Base-by-base conservation (phyloP, 30 jellyfish, hydroid and myxozoan species). In the Pseudorhiza aurosa region DNA sequence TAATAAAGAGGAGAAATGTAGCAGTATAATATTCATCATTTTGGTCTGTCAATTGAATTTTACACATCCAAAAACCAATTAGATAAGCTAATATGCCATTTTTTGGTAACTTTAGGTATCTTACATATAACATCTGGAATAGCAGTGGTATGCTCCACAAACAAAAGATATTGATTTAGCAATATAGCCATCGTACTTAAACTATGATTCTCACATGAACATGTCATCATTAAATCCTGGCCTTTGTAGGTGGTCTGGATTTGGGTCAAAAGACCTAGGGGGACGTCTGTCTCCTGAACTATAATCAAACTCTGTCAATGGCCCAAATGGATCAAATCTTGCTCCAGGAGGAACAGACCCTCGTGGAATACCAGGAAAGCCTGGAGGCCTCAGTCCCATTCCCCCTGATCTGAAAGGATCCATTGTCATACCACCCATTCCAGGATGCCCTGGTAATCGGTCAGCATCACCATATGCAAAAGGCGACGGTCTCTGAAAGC, bases 141-240 rank as follows among this genome's bases (percentile, higher is more conserved):
- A n/a, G n/a, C n/a, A n/a, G n/a, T n/a, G n/a, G n/a, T n/a, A n/a
- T n/a, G n/a, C n/a, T n/a, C n/a, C n/a, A n/a, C n/a, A n/a, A n/a
- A n/a, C n/a, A n/a, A n/a, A n/a, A n/a, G n/a, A n/a, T n/a, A n/a
- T n/a, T n/a, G n/a, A n/a, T n/a, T n/a, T n/a, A n/a, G n/a, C n/a
- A n/a, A n/a, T n/a, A n/a, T n/a, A n/a, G n/a, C n/a, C n/a, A n/a
- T n/a, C n/a, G n/a, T n/a, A n/a, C n/a, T n/a, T n/a, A n/a, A n/a
- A n/a, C 50, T 39, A 5, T 39, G 12, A 39, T 7, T n/a, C 12
- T 72, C 62, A 83, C 95, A 83, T 83, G 63, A 68, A 83, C 95
- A 83, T 83, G 21, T 83, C 95, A 43, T 83, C 95, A 83, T 83
- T 63, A 83, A 83, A 83, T 12, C 84, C 84, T 24, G 95, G 95